Evolutionary conservation across 2,113 vertebrate species (phyloP).

Genomic region (Columba janthina): DNA sequence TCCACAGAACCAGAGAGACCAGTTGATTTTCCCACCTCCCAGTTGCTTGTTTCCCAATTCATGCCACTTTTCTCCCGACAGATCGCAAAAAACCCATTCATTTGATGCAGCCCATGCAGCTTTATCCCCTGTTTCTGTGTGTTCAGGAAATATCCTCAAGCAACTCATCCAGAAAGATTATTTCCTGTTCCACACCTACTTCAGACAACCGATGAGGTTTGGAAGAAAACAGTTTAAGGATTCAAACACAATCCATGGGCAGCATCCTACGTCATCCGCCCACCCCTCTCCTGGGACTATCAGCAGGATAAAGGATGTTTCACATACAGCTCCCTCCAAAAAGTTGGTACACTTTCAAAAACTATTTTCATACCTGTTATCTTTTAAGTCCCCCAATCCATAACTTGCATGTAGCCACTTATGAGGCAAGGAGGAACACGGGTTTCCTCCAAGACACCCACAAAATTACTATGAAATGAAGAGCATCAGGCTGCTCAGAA

Average conservation of each 20-base stretch:
- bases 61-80: not conserved
- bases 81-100: not conserved
- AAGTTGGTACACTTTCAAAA: no score
- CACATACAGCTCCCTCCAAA: not conserved
- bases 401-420: not conserved
- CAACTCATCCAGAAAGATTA: not conserved
- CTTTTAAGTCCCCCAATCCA: not conserved
- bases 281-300: accelerated
- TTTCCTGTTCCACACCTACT: not conserved
- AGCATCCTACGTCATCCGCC: not conserved
- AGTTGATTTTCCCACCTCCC: not conserved
- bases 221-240: not conserved
- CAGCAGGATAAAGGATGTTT: not conserved
- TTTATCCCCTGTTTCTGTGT: accelerated
- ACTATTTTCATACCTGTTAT: not conserved
- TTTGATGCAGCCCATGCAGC: not conserved
- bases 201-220: not conserved
- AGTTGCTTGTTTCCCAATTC: not conserved
- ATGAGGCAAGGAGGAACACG: not conserved
- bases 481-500: not conserved
- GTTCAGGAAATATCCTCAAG: not conserved
- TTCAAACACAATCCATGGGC: not conserved
- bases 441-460: not conserved
- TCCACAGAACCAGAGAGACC: not conserved
- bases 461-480: not conserved